Conservation (phyloP, 2,113 vertebrate species). For the Orycteropus afer region DNA sequence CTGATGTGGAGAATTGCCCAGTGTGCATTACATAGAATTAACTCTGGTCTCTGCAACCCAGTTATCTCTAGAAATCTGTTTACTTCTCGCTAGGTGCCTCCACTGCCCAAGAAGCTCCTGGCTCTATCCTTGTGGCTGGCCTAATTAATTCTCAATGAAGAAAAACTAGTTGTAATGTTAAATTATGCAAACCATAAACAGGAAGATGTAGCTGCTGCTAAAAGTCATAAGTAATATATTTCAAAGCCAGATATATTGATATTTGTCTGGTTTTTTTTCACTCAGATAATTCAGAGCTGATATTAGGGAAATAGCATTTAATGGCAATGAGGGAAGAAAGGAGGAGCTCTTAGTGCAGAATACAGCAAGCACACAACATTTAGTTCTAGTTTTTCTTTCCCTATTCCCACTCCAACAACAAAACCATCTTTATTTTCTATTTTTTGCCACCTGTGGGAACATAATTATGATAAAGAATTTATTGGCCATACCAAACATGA, state of each 20-base stretch:
- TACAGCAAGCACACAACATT: background rate
- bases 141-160: constrained; percentile 8
- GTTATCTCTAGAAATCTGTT: background rate
- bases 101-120: background rate
- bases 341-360: background rate
- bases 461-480: background rate
- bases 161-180: background rate
- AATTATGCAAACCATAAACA: constrained; percentile 25
- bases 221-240: background rate
- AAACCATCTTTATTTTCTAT: background rate
- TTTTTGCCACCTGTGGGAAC: background rate
- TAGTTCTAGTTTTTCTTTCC: background rate
- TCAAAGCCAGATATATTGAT: background rate
- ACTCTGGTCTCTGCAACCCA: background rate
- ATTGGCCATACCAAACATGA: background rate
- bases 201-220: background rate
- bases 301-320: background rate
- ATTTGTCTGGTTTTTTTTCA: constrained; percentile 27
- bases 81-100: background rate
- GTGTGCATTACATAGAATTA: background rate
- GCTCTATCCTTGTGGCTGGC: background rate
- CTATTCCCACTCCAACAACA: background rate
- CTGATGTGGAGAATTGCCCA: background rate
- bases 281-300: constrained; percentile 18
- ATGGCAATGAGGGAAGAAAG: background rate